Evolutionary conservation across 2,888 invertebrate genomes (phyloP).

Genomic region (Diaprepes abbreviatus): DNA sequence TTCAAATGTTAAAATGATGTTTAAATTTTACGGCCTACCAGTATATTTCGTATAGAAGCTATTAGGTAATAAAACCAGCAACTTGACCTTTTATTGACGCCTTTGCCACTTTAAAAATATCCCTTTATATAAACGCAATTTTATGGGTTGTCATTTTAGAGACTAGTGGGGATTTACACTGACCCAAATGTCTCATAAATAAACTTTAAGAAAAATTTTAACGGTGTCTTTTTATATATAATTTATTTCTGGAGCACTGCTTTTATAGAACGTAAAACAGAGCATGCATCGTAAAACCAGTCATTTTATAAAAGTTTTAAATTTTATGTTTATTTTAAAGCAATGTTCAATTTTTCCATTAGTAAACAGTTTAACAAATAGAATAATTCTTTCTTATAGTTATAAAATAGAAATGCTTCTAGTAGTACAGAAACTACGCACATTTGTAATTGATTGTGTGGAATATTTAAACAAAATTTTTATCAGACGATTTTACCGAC

Average conservation of each 20-base stretch:
- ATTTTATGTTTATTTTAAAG: slow-evolving; percentile 27
- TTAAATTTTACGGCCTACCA: too few relatives aligned
- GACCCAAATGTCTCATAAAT: slow-evolving; percentile 16
- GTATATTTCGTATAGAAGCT: too few relatives aligned
- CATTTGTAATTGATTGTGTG: too few relatives aligned
- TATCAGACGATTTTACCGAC: too few relatives aligned
- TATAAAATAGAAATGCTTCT: too few relatives aligned
- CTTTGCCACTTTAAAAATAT: background rate
- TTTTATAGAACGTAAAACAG: slow-evolving; percentile 19
- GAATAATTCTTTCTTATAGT: too few relatives aligned
- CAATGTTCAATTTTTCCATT: slow-evolving; percentile 18
- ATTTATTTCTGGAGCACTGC: slow-evolving; percentile 13
- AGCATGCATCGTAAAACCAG: slow-evolving; percentile 26
- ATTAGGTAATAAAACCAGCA: slow-evolving; percentile 1
- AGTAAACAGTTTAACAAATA: too few relatives aligned
- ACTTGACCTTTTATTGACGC: background rate
- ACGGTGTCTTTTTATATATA: slow-evolving; percentile 17
- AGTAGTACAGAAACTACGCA: too few relatives aligned
- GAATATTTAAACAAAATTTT: too few relatives aligned
- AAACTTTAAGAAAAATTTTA: slow-evolving; percentile 22
- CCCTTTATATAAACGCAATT: background rate
- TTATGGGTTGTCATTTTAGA: slow-evolving; percentile 11
- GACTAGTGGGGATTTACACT: slow-evolving; percentile 15
- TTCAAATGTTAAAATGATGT: too few relatives aligned
- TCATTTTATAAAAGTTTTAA: slow-evolving; percentile 37